Percentiles rank a stretch among this genome's conserved stretches.
These are phyloP conservation scores for Caenorhabditis sp. DNA, from an alignment of 2,888 invertebrate species.

Conservation along the genomic window DNA sequence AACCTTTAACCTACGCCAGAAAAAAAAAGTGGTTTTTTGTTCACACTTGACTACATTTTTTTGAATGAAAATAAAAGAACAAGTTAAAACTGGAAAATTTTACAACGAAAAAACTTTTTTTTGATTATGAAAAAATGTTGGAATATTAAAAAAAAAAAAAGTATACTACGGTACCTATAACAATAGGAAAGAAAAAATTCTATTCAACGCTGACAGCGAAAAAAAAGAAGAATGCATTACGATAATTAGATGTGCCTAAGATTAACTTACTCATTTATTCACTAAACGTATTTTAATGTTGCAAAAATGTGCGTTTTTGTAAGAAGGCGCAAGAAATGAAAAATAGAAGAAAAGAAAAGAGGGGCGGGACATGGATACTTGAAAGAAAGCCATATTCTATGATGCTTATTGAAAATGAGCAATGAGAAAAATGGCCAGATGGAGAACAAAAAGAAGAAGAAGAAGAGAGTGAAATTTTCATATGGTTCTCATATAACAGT, in stretches of 20 bases:
- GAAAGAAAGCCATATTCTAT: neutral
- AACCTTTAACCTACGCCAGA: no score
- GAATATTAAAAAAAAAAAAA: no score
- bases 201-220: neutral
- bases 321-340: neutral
- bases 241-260: neutral
- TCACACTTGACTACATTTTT: no score
- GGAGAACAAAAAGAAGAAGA: neutral
- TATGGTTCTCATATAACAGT: neutral
- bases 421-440: neutral
- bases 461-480: neutral
- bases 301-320: neutral
- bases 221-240: neutral
- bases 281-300: neutral
- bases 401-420: conserved; percentile 1
- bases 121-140: no score
- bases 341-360: neutral
- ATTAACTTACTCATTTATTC: neutral
- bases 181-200: neutral
- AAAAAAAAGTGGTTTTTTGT: no score
- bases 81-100: no score
- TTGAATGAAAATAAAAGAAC: no score
- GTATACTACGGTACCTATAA: neutral
- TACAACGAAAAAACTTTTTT: no score
- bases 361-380: neutral